Evolutionary conservation across 2,113 vertebrate genomes (phyloP).

Genomic region (Halichoeres trimaculatus): DNA sequence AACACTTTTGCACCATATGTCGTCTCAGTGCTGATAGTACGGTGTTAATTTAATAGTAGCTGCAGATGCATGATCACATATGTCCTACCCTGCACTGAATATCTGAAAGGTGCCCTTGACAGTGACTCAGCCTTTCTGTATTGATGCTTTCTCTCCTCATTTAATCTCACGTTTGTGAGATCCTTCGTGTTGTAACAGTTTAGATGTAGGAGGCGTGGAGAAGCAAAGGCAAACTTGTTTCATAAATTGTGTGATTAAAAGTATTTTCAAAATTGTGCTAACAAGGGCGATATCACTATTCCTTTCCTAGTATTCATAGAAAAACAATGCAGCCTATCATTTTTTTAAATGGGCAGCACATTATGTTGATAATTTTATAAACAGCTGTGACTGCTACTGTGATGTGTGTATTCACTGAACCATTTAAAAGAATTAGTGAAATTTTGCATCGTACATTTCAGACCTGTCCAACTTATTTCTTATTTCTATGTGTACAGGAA

Average conservation of each 20-base stretch:
- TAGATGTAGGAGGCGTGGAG: not conserved
- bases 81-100: slow-evolving; percentile 46
- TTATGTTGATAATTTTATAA: not conserved
- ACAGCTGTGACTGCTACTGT: not conserved
- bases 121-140: slow-evolving; percentile 63
- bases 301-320: not conserved
- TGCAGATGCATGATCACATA: slow-evolving; percentile 59
- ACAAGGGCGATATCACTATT: not conserved
- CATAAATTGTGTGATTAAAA: slow-evolving; percentile 13
- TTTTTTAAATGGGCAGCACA: slow-evolving; percentile 2
- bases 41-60: slow-evolving; percentile 44
- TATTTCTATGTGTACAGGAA: slow-evolving; percentile 34
- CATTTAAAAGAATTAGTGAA: not conserved
- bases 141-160: slow-evolving; percentile 54
- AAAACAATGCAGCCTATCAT: not conserved
- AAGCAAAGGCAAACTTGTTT: slow-evolving; percentile 12
- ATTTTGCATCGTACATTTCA: slow-evolving; percentile 49
- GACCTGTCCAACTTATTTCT: slow-evolving; percentile 30
- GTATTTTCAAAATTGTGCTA: not conserved
- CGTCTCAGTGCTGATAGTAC: slow-evolving; percentile 31
- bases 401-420: not conserved
- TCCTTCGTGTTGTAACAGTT: slow-evolving; percentile 11
- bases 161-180: slow-evolving; percentile 47
- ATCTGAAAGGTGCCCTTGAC: slow-evolving; percentile 69
- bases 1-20: slow-evolving; percentile 64